Evolutionary conservation across 1,140 invertebrate genomes (phyloP).

Genomic region (Yoshiicerus persimilis): DNA sequence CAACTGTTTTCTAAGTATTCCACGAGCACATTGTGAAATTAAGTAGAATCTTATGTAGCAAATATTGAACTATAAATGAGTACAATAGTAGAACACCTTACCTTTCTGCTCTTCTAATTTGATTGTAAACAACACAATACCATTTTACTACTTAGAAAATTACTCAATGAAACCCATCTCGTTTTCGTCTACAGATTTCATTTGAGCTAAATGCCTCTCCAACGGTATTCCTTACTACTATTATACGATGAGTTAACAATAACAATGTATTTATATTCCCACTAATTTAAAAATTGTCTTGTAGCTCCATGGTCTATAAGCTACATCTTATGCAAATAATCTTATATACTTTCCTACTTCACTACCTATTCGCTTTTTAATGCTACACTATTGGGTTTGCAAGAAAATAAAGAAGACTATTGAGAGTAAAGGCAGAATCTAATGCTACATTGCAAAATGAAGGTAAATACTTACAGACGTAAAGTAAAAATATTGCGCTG

Average conservation of each 20-base stretch:
- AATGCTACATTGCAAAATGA: background rate
- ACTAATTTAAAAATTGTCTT: background rate
- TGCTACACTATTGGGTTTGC: background rate
- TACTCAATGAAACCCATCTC: background rate
- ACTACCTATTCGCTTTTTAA: too few species aligned
- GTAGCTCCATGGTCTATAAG: background rate
- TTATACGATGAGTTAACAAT: too few species aligned
- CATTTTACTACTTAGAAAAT: background rate
- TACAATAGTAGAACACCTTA: background rate
- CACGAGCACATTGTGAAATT: background rate
- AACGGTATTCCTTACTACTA: background rate
- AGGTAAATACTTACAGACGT: too few species aligned
- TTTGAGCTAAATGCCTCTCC: background rate
- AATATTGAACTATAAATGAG: background rate
- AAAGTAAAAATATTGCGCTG: background rate
- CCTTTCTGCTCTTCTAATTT: background rate
- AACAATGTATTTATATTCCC: too few species aligned
- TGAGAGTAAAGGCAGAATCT: background rate
- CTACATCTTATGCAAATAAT: background rate
- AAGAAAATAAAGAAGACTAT: background rate
- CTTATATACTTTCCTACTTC: background rate
- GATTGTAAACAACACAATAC: background rate
- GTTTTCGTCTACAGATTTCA: background rate
- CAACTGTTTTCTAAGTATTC: background rate
- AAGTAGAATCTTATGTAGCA: background rate